Evolutionary conservation across 2,888 invertebrate species (phyloP).

Genomic region (Latheticus oryzae): DNA sequence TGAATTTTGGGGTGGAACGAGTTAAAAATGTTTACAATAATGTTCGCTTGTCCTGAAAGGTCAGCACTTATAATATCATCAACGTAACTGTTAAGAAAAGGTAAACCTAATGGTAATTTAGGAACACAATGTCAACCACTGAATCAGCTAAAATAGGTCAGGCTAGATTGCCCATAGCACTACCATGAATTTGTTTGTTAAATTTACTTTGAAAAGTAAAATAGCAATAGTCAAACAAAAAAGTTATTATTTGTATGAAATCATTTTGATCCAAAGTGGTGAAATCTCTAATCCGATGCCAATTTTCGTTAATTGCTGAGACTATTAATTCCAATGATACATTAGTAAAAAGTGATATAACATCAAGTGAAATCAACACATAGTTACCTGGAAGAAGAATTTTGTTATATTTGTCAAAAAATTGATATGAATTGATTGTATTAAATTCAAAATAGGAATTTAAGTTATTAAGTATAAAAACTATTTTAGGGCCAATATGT

Average conservation of each 20-base stretch:
- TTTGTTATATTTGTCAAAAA: constrained; percentile 1
- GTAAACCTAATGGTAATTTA: not conserved
- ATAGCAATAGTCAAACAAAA: not conserved
- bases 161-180: not conserved
- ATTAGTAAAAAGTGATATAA: not conserved
- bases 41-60: not conserved
- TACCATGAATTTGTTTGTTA: not conserved
- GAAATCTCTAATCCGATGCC: constrained; percentile 1
- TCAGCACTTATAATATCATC: not conserved
- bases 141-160: not conserved
- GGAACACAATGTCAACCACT: not conserved
- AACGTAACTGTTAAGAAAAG: not conserved
- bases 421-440: not conserved
- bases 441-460: not conserved
- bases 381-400: not conserved
- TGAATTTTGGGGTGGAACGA: no score
- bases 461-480: not conserved
- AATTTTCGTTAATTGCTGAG: constrained; percentile 1
- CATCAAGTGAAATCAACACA: constrained; percentile 1
- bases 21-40: no score
- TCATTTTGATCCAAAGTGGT: no score
- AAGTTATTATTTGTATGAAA: constrained; percentile 1
- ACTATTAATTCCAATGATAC: not conserved
- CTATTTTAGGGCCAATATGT: no score
- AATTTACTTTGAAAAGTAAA: not conserved